Evolutionary conservation across 2,888 invertebrate genomes (phyloP).

Genomic region (Thereva unica): DNA sequence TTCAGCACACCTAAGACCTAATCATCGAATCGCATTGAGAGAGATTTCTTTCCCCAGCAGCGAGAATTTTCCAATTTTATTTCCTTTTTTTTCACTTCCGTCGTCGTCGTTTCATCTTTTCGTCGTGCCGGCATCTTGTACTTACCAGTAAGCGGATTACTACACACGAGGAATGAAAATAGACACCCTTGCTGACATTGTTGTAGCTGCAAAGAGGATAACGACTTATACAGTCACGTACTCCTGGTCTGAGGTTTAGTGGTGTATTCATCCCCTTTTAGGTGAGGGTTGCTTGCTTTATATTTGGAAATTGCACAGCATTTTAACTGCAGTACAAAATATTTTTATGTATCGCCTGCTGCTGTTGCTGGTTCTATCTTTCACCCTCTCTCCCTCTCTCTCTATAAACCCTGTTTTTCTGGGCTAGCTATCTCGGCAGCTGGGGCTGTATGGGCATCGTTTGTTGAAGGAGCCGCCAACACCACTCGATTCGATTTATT

Average conservation of each 20-base stretch:
- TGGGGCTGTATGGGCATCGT: too few species aligned
- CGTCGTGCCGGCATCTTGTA: slow-evolving; percentile 26
- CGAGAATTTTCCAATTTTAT: slow-evolving; percentile 30
- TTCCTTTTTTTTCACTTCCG: slow-evolving; percentile 30
- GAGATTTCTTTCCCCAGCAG: slow-evolving; percentile 18
- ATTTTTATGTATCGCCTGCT: too few species aligned
- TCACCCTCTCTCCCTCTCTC: too few species aligned
- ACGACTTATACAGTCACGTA: slow-evolving; percentile 31
- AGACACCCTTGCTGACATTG: slow-evolving; percentile 26
- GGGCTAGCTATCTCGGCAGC: too few species aligned
- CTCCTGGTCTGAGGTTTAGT: slow-evolving; percentile 18
- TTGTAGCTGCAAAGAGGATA: slow-evolving; percentile 24
- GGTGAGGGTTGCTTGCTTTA: slow-evolving; percentile 2
- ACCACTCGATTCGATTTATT: too few species aligned
- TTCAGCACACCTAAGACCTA: slow-evolving; percentile 30
- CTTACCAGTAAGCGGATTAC: slow-evolving; percentile 31
- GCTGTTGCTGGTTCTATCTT: too few species aligned
- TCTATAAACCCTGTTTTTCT: too few species aligned
- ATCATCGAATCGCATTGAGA: slow-evolving; percentile 32
- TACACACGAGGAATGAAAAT: slow-evolving; percentile 31
- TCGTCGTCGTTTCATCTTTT: slow-evolving; percentile 32
- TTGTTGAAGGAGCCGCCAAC: too few species aligned
- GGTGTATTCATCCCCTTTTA: slow-evolving; percentile 23
- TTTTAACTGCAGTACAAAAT: neutral
- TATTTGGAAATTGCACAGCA: neutral